These are phyloP conservation scores for Drosophila mercatorum DNA, from an alignment of 2,888 invertebrate species.

Conservation along the genomic window DNA sequence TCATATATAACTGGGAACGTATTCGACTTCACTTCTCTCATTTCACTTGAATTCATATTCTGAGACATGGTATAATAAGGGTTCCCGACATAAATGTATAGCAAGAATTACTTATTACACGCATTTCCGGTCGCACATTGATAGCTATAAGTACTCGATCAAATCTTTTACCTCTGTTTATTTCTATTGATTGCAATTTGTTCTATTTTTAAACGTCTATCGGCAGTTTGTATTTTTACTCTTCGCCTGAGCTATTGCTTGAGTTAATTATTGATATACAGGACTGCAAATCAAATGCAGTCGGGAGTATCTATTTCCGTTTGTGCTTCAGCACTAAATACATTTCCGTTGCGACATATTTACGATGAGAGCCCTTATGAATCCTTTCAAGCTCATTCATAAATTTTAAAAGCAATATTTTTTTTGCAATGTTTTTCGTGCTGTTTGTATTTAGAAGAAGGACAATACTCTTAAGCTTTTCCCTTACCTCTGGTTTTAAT, in stretches of 20 bases:
- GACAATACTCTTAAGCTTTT: too few relatives aligned
- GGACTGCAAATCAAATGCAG: constrained; percentile 57
- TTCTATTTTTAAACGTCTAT: constrained; percentile 18
- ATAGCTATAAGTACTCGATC: constrained; percentile 15
- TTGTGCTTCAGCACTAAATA: constrained; percentile 56
- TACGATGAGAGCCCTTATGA: too few relatives aligned
- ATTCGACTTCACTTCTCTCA: too few relatives aligned
- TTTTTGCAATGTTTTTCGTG: background rate
- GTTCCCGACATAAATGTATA: constrained; percentile 22
- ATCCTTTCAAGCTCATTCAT: background rate
- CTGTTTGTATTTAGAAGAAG: too few relatives aligned
- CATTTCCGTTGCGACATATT: constrained; percentile 59
- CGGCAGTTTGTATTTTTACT: constrained; percentile 11
- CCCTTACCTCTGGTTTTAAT: too few relatives aligned
- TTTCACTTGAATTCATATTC: background rate
- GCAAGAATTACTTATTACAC: constrained; percentile 42
- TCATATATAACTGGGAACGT: too few relatives aligned
- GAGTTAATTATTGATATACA: constrained; percentile 21
- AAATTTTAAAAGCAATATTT: background rate
- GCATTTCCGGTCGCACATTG: constrained; percentile 42
- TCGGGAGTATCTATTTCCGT: constrained; percentile 62
- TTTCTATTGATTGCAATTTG: constrained; percentile 23
- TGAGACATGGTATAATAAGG: constrained; percentile 10
- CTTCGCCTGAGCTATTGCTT: constrained; percentile 21
- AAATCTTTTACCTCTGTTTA: constrained; percentile 1